phyloP scores from a whole-genome alignment of 2,797 vertebrate genomes.

The Scleropages formosus region DNA sequence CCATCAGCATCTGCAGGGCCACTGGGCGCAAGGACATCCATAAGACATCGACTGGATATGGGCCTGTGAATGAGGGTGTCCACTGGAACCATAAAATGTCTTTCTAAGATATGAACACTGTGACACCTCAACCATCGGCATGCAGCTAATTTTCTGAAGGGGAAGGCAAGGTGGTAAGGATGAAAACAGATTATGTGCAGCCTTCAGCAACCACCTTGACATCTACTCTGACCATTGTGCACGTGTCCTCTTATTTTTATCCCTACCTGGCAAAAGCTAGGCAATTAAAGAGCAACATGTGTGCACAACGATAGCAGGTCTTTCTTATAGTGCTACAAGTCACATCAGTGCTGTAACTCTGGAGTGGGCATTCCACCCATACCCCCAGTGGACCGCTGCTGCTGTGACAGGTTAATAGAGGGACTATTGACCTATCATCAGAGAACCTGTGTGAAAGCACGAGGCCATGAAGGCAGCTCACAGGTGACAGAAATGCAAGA shows the following conservation, averaged over 20 bases:
- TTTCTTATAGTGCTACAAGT: constrained; percentile 26
- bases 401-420: constrained; percentile 32
- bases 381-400: constrained; percentile 18
- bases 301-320: constrained; percentile 37
- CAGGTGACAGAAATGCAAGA: too few species aligned
- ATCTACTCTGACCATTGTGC: background rate
- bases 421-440: background rate
- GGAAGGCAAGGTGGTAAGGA: background rate
- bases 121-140: too few species aligned
- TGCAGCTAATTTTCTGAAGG: too few species aligned
- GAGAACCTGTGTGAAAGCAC: background rate
- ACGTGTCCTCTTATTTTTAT: constrained; percentile 32
- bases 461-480: background rate
- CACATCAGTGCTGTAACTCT: constrained; percentile 22
- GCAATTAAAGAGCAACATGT: constrained; percentile 34
- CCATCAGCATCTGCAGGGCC: too few species aligned
- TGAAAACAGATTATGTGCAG: background rate
- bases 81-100: too few species aligned
- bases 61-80: too few species aligned
- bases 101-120: too few species aligned
- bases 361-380: constrained; percentile 33
- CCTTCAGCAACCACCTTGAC: too few species aligned
- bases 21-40: too few species aligned
- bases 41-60: too few species aligned
- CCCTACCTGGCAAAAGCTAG: constrained; percentile 37